Percentiles rank a stretch among this genome's conserved stretches.
Conservation (phyloP, 2,797 vertebrate genomes). For the Lateolabrax maculatus region DNA sequence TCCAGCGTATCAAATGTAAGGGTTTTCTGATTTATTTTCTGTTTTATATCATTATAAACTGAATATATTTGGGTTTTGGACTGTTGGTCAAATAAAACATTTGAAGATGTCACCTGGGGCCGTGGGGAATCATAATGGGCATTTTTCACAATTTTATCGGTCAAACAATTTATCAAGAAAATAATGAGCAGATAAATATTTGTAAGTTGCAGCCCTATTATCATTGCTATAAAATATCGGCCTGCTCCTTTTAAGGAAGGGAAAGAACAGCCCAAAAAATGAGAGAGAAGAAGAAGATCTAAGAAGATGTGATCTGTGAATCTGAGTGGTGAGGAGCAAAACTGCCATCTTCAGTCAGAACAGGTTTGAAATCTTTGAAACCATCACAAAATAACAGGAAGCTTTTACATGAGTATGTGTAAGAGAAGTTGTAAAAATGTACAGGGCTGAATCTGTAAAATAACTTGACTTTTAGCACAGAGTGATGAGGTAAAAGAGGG, state of each 20-base stretch:
- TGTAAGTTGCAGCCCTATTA: not conserved
- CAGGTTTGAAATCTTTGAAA: not conserved
- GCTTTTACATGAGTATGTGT: not conserved
- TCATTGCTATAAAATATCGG: not conserved
- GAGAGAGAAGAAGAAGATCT: not conserved
- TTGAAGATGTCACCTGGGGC: not conserved
- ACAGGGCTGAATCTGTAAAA: not conserved
- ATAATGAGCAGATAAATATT: not conserved
- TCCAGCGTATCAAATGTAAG: no score
- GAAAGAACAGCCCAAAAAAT: not conserved
- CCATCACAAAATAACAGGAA: constrained; percentile 5
- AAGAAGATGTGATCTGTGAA: not conserved
- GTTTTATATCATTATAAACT: not conserved
- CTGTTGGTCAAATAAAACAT: no score
- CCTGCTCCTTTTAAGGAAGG: not conserved
- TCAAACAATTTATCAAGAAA: not conserved
- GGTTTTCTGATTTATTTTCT: not conserved
- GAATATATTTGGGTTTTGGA: no score
- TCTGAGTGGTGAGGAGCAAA: not conserved
- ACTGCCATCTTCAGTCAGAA: not conserved
- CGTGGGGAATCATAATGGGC: not conserved
- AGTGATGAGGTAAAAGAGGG: constrained; percentile 2
- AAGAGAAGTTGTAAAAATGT: not conserved
- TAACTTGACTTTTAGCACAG: not conserved
- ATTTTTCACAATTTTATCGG: not conserved